These are phyloP conservation scores for Mastacembelus armatus DNA, from an alignment of 2,797 vertebrate species.

Conservation along the genomic window DNA sequence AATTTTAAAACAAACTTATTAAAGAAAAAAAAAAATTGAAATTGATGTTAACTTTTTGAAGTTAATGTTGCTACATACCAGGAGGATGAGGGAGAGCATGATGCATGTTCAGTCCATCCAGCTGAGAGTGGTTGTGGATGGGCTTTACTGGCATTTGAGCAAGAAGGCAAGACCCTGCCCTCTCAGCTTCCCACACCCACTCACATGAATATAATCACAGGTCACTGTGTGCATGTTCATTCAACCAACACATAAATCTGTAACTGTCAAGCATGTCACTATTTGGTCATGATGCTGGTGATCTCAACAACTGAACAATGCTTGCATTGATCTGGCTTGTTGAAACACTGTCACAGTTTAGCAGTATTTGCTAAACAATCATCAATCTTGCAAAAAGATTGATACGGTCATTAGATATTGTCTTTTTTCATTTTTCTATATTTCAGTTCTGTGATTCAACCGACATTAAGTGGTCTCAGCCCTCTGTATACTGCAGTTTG, in stretches of 20 bases:
- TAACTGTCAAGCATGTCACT: not conserved
- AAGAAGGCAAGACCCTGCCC: slow-evolving; percentile 12
- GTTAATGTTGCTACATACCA: slow-evolving; percentile 49
- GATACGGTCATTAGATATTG: too few relatives aligned
- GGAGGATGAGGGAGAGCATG: slow-evolving; percentile 53
- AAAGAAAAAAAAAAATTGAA: not conserved
- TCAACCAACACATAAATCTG: not conserved
- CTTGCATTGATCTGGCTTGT: not conserved
- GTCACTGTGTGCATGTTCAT: not conserved
- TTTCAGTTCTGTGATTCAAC: not conserved
- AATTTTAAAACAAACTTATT: not conserved
- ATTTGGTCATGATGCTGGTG: not conserved
- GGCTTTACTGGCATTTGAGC: not conserved
- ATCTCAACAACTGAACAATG: not conserved
- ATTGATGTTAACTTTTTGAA: too few relatives aligned
- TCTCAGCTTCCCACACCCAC: slow-evolving; percentile 30
- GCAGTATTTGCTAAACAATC: not conserved
- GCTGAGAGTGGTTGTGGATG: not conserved
- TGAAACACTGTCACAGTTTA: not conserved
- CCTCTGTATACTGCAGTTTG: not conserved
- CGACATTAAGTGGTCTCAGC: not conserved
- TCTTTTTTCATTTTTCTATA: not conserved
- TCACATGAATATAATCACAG: not conserved
- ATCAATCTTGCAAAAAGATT: not conserved
- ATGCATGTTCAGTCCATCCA: slow-evolving; percentile 4